Base-by-base conservation (phyloP, 2,888 invertebrate species). In the Endomychus coccineus region DNA sequence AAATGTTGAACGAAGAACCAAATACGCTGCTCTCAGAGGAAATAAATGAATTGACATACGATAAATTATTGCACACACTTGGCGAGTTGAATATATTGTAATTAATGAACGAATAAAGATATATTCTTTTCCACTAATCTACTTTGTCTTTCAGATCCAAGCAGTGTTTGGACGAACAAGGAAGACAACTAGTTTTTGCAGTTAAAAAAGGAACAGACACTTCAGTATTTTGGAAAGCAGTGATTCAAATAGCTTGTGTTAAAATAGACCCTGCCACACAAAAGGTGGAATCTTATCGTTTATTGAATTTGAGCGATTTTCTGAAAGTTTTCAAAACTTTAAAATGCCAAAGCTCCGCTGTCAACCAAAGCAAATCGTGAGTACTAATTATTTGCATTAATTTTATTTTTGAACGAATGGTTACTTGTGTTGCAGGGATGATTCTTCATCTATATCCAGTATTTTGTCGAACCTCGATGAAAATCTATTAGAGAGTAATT, bases 201-300 rank as follows among this genome's bases (percentile, higher is more conserved):
- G 70, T 82, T 2, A 77, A 78, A 54, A 72, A 71, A 44, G 79
- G 78, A 2, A 73, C 77, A 3, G 79, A 80, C 54, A 66, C 71
- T 0, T 71, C 77, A 1, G 55, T 79, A 14, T 64, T 81, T 19
- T 83, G 83, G 83, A 80, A 79, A 56, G 77, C 76, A 1, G 78
- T 77, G 1, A 75, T 81, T 1, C 69, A 74, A 56, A 75, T 83
- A 46, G 75, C 73, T 16, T 78, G 77, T 50, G 69, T 76, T n/a
- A 75, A 74, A 64, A 62, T 76, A 16, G 70, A 77, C 54, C 68
- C 72, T 1, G 49, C 50, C 12, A 70, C 70, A 3, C 63, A 69
- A 30, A 64, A 70, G 52, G 69, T 79, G 16, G 73, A 75, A 40
- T 73, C 72, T 3, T 73, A 71, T 41, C 69, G 80, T 38, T 58